phyloP scores from a whole-genome alignment of 2,888 invertebrate species.

The Tenthredo distinguenda region DNA sequence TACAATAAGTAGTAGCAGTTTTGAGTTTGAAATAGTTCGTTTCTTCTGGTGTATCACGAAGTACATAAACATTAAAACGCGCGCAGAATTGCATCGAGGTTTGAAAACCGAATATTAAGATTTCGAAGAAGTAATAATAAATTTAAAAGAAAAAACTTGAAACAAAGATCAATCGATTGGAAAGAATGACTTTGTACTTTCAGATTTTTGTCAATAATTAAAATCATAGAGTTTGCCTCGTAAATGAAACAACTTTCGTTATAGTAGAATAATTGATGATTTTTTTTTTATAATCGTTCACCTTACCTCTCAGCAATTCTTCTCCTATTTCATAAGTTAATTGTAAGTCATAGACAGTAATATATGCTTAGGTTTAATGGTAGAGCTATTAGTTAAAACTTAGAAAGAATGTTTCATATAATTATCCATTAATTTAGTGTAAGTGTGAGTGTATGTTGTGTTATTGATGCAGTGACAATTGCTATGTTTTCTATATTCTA shows the following conservation, averaged over 20 bases:
- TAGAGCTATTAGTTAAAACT: constrained; percentile 63
- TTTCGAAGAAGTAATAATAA: neutral
- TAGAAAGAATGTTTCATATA: constrained; percentile 58
- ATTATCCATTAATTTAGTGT: constrained; percentile 61
- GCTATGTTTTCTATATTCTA: constrained; percentile 62
- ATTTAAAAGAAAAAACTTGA: neutral
- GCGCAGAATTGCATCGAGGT: neutral
- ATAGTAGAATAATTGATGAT: constrained; percentile 6
- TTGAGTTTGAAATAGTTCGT: constrained; percentile 70
- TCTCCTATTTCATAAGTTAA: constrained; percentile 5
- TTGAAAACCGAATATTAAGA: neutral
- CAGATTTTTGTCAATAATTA: neutral
- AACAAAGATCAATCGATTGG: neutral
- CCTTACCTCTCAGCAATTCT: constrained; percentile 20
- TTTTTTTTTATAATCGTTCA: constrained; percentile 21
- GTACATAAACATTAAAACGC: constrained; percentile 10
- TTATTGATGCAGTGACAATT: constrained; percentile 57
- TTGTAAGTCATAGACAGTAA: constrained; percentile 40
- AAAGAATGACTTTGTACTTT: constrained; percentile 37
- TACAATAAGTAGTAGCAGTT: constrained; percentile 68
- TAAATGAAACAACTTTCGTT: neutral
- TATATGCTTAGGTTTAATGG: constrained; percentile 60
- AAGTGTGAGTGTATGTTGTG: constrained; percentile 60
- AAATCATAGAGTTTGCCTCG: neutral
- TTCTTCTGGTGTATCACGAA: constrained; percentile 6